Base-by-base conservation (phyloP, 2,113 vertebrate genomes). In the Rhinichthys klamathensis region DNA sequence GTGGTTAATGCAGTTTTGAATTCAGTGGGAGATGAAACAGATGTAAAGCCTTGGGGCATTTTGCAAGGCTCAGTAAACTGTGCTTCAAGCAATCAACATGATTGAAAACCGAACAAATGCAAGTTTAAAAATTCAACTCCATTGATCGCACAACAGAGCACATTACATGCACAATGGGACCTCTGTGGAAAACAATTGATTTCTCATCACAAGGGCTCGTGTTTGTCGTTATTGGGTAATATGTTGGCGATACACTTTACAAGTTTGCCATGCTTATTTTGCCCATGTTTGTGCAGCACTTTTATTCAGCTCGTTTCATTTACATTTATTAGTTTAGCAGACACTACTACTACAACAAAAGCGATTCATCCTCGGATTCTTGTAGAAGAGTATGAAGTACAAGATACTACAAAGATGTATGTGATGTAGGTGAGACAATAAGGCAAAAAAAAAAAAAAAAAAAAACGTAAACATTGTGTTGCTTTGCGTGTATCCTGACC, bases 71-170 rank as follows among this genome's bases (percentile, higher is more conserved):
- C 38, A 41, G 61, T 67, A 61, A 80, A 65, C n/a, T 56, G 12
- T 79, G 88, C 38, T 85, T 49, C 32, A 16, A 13, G 73, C 56
- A 30, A 79, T 85, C 15, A 61, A 83, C 89, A 89, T 81, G 86
- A 90, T 82, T 56, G 83, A 90, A 54, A 15, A 13, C 51, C 74
- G 79, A 87, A 86, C 86, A 88, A 87, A 79, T 83, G 51, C 23
- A 80, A 78, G 84, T 84, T 87, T 88, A 82, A 84, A 81, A 88
- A 87, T 85, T 82, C 86, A 88, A 74, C n/a, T 18, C 65, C 73
- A 91, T 89, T 89, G 90, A 93, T 90, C 82, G 32, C n/a, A 65
- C 84, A 81, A 25, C 58, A 27, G 32, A 83, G 63, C 76, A 80
- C 79, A 86, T 79, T 30, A 83, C 7, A 76, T 84, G 72, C 65